Conservation (phyloP, 2,888 invertebrate species). For the Stratiomys singularior region DNA sequence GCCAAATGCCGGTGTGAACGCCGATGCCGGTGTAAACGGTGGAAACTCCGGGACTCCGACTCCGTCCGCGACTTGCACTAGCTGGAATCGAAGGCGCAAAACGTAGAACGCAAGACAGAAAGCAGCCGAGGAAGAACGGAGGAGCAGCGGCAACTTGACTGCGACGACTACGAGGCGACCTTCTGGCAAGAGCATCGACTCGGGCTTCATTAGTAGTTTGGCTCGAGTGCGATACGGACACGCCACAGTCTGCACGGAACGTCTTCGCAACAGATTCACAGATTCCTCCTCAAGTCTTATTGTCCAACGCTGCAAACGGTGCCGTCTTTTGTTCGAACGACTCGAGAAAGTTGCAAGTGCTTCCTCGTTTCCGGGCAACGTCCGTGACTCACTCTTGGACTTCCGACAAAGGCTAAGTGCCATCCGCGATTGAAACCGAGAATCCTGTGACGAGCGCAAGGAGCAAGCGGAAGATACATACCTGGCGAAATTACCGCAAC, state of each 20-base stretch:
- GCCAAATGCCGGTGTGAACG: background rate
- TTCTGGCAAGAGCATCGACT: slow-evolving; percentile 46
- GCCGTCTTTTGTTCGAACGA: too few relatives aligned
- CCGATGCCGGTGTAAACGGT: background rate
- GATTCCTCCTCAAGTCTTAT: too few relatives aligned
- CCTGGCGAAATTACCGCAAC: background rate
- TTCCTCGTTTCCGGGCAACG: background rate
- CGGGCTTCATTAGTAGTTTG: slow-evolving; percentile 50
- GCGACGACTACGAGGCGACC: slow-evolving; percentile 44
- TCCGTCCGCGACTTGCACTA: too few relatives aligned
- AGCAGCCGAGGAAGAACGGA: too few relatives aligned
- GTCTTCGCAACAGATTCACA: background rate
- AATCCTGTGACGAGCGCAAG: background rate
- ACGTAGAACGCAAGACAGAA: background rate
- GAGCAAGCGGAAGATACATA: background rate
- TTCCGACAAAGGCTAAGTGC: background rate
- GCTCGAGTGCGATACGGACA: slow-evolving; percentile 48
- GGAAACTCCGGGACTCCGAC: background rate
- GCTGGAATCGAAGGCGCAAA: background rate
- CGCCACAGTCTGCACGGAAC: slow-evolving; percentile 24
- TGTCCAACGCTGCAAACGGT: too few relatives aligned
- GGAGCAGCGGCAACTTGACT: background rate
- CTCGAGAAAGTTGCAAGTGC: background rate
- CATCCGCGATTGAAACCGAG: background rate
- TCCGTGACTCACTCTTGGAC: background rate